These are phyloP conservation scores for Peucedramus taeniatus DNA, from an alignment of 2,113 vertebrate species.

Conservation along the genomic window DNA sequence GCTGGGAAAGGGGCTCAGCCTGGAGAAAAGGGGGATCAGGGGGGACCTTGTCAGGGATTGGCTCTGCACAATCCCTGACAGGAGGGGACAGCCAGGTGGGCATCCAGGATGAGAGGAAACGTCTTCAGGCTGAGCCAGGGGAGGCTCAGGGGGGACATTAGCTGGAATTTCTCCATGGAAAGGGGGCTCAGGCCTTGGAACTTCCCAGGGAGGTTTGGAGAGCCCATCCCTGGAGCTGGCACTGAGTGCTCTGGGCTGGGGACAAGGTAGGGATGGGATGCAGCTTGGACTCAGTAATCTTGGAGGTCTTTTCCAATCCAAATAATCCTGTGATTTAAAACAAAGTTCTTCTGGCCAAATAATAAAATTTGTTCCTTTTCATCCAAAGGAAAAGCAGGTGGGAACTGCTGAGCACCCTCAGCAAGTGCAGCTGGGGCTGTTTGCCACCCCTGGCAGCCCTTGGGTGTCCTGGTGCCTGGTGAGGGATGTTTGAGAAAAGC, in stretches of 20 bases:
- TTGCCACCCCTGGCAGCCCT: neutral
- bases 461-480: neutral
- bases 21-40: neutral
- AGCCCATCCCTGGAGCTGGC: neutral
- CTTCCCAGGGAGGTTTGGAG: neutral
- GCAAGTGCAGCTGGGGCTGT: neutral
- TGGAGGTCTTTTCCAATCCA: neutral
- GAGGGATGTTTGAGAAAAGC: neutral
- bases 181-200: neutral
- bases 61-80: neutral
- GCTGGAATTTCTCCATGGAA: neutral
- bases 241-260: neutral
- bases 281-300: fast-evolving
- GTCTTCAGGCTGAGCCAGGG: neutral
- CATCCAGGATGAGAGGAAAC: neutral
- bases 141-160: neutral
- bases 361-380: neutral
- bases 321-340: neutral
- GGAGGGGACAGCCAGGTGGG: neutral
- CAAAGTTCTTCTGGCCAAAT: neutral
- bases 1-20: neutral
- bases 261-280: fast-evolving
- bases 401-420: neutral
- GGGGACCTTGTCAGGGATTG: neutral
- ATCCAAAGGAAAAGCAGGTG: neutral